Base-by-base conservation (phyloP, 2,797 vertebrate genomes). In the Rhinella marina region DNA sequence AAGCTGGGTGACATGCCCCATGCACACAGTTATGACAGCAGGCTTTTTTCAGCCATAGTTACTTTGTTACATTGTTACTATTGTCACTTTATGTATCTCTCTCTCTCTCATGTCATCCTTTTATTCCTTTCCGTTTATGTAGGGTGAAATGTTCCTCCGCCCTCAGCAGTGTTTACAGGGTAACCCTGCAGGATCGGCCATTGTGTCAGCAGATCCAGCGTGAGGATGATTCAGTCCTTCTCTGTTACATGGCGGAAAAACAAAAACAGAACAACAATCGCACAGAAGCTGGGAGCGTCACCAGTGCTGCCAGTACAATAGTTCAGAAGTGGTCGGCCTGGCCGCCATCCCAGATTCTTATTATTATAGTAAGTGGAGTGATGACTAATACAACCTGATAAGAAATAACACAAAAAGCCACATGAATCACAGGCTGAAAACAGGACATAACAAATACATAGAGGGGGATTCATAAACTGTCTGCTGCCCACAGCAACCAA, bases 301-400 rank as follows among this genome's bases (percentile, higher is more conserved):
- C 14, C 7, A 61, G 32, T 27, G 70, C 70, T 25, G 72, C 52
- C 81, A 82, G 48, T 77, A 85, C 14, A 25, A 48, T 76, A 64
- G 32, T 29, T 64, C 59, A 64, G 64, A 62, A 77, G 48, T 19
- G 32, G 62, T 76, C 11, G 11, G 0, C 84, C 48, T 85, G 84
- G 84, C 84, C 3, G 23, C 13, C 8, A 13, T 62, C 84, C 84
- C 84, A 17, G 72, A 75, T 1, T 25, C 57, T 77, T 64, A 75
- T 77, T 64, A 85, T 77, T 77, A 50, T 77, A 85, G 82, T 84
- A 84, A 82, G 61, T 48, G 62, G 48, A 59, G 54, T 59, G 70
- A 62, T 85, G 84, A 85, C 57, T 85, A 85, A 85, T 85, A 52
- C 27, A 23, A 29, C 64, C 19, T 64, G 57, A 77, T 70, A 25